A percentile compares a stretch with the other conserved stretches of the same genome.
Conservation (phyloP, 2,888 invertebrate genomes). For the Ormyrus nitidulus region DNA sequence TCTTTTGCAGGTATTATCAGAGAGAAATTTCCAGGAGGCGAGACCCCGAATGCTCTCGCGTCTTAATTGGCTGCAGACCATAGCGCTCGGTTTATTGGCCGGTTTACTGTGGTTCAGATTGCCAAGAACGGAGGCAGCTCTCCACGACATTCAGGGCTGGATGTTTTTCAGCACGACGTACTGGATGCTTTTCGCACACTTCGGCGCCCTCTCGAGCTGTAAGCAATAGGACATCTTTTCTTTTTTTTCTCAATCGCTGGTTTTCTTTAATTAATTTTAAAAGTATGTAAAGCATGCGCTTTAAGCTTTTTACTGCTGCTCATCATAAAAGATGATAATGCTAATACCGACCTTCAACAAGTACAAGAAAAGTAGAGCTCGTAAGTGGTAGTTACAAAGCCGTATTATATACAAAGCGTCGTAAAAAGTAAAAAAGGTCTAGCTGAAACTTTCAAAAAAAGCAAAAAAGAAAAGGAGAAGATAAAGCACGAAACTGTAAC, state of each 20-base stretch:
- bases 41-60: slow-evolving; percentile 86
- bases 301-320: background rate
- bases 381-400: background rate
- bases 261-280: too few relatives aligned
- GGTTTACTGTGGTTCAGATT: slow-evolving; percentile 88
- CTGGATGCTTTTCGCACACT: slow-evolving; percentile 89
- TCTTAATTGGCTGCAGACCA: slow-evolving; percentile 86
- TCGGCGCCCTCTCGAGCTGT: slow-evolving; percentile 88
- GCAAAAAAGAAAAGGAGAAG: background rate
- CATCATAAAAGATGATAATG: background rate
- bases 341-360: too few relatives aligned
- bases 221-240: slow-evolving; percentile 72
- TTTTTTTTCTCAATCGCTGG: too few relatives aligned
- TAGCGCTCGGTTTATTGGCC: slow-evolving; percentile 83
- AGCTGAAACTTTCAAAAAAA: background rate
- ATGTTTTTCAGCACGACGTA: slow-evolving; percentile 90
- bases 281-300: background rate
- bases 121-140: slow-evolving; percentile 84
- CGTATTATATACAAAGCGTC: background rate
- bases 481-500: background rate
- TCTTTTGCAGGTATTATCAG: slow-evolving; percentile 79
- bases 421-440: background rate
- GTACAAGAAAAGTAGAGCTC: too few relatives aligned
- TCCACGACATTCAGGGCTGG: slow-evolving; percentile 89
- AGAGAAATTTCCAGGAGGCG: slow-evolving; percentile 86